Evolutionary conservation across 2,113 vertebrate genomes (phyloP), one percentile per base, ranked within the genome.

Genomic region (Ariopsis seemanni): DNA sequence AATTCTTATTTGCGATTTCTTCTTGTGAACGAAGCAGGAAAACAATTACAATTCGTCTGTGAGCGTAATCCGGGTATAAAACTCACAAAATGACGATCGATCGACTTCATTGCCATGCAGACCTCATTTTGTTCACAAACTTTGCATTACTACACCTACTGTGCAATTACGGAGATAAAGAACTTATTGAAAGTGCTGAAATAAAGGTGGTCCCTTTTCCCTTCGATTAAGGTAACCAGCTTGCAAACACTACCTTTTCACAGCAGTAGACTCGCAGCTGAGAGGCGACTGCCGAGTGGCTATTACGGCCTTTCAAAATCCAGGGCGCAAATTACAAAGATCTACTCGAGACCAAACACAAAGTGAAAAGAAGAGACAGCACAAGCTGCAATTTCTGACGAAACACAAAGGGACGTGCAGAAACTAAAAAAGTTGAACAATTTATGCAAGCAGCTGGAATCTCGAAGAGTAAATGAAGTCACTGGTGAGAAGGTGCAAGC

Each of bases 121-220:
- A 85, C 85, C 63, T 83, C 62, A 78, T 65, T 84, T 91, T 85
- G 87, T 91, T 92, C 91, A 87, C 86, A 89, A 86, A 90, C 88
- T 90, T 88, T 81, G 88, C 86, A 91, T 92, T 89, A 91, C 85
- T 83, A 89, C 82, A 90, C 86, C 90, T 87, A 89, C 85, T 79
- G 85, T 89, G 90, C 87, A 90, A 92, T 92, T 93, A 91, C 85
- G 3, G 62, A 91, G 91, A 92, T 91, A 90, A 93, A 89, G 85
- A 88, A 90, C 90, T 89, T 88, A 92, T 90, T 89, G 58, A 63
- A 89, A 87, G 90, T 85, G 81, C 84, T 87, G 88, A 90, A 91
- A 91, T 88, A 91, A 90, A 81, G 85, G 27, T 89, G 77, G 58
- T 20, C 74, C 15, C 25, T 57, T 65, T 60, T 52, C 82, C 34